Base-by-base conservation (phyloP, 2,888 invertebrate genomes). In the Thysanoteuthis rhombus region DNA sequence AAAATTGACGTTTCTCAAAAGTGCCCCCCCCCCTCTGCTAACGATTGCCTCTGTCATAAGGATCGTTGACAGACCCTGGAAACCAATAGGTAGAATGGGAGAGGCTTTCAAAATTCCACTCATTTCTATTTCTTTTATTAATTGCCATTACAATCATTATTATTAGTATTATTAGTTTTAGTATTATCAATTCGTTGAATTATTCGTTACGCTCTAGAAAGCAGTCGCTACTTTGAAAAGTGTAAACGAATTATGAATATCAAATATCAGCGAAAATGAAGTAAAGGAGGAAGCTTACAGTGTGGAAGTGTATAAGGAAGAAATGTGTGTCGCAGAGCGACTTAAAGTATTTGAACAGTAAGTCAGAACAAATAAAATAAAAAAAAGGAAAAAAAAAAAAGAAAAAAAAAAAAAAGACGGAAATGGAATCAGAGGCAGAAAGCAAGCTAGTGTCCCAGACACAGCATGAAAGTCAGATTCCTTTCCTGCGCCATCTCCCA, bases 371-470 rank as follows among this genome's bases (percentile, higher is more conserved):
- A 0, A 32, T 10, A 28, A 5, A 28, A 5, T 25, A 5, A 28
- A 5, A 58, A 0, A n/a, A n/a, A n/a, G n/a, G n/a, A n/a, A 58
- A 28, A 58, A 58, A 58, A 28, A 58, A 42, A 42, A 42, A 42
- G 16, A 42, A 4, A 58, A 58, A 6, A 58, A 28, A 58, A 58
- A 28, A 58, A 58, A 25, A n/a, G n/a, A 75, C 75, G 75, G n/a
- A 75, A 75, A 75, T 75, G 75, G 75, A 75, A 75, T 75, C 75
- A n/a, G 75, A n/a, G 75, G 75, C 75, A 75, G 75, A 75, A 75
- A 12, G n/a, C 4, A 75, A 75, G 75, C 75, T n/a, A 36, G 75
- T 36, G 75, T 75, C 75, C 75, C 75, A 75, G 75, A 75, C 75
- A 75, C 75, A n/a, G 75, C 16, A 75, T 75, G 16, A 75, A 75